Percentiles rank a stretch among this genome's conserved stretches.
phyloP scores from a whole-genome alignment of 2,113 vertebrate species.

The Xenopus borealis region DNA sequence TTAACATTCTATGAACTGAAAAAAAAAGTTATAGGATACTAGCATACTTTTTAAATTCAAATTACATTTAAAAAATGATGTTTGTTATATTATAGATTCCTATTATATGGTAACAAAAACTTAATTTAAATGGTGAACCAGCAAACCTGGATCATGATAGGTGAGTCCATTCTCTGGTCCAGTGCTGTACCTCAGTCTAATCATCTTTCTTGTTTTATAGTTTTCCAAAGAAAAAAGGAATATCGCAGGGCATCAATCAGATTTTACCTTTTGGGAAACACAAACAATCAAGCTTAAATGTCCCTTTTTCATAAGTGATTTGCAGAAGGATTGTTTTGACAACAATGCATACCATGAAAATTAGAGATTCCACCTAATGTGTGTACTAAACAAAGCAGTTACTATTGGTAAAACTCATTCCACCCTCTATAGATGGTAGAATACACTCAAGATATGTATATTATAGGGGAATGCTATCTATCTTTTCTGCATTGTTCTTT shows the following conservation, averaged over 20 bases:
- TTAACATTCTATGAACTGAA: too few relatives aligned
- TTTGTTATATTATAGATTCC: too few relatives aligned
- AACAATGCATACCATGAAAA: conserved; percentile 9
- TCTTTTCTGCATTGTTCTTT: too few relatives aligned
- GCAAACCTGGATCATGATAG: conserved; percentile 28
- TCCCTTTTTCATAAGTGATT: not conserved
- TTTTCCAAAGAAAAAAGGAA: too few relatives aligned
- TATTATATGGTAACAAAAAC: too few relatives aligned
- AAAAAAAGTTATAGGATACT: too few relatives aligned
- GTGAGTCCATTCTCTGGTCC: not conserved
- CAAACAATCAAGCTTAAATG: conserved; percentile 13
- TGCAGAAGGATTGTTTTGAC: not conserved
- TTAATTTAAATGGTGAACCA: not conserved
- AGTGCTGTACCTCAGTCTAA: not conserved
- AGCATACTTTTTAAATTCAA: too few relatives aligned
- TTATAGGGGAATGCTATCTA: too few relatives aligned
- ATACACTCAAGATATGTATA: not conserved
- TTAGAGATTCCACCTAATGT: conserved; percentile 7
- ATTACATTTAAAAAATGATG: too few relatives aligned
- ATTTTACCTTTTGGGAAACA: not conserved
- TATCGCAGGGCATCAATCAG: conserved; percentile 13
- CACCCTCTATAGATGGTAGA: not conserved
- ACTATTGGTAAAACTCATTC: not conserved
- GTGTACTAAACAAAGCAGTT: conserved; percentile 18
- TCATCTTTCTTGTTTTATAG: conserved; percentile 14